phyloP scores from a whole-genome alignment of 2,797 vertebrate species.

The Margarornis squamiger region DNA sequence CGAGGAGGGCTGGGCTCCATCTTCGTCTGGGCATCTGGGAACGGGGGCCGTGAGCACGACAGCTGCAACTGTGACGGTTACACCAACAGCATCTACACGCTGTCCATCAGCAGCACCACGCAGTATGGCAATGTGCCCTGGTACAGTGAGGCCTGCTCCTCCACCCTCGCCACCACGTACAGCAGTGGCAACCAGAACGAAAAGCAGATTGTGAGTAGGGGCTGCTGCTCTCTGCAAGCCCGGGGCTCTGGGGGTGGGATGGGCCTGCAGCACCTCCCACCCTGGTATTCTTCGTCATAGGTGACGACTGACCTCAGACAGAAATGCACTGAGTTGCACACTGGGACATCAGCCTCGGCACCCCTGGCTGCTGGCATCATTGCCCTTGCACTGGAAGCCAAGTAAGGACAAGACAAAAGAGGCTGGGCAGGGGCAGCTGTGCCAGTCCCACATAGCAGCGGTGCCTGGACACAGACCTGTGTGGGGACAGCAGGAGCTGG shows the following conservation, averaged over 20 bases:
- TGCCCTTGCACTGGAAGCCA: conserved; percentile 90
- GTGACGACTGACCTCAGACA: conserved; percentile 96
- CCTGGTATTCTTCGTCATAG: conserved; percentile 42
- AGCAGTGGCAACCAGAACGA: conserved; percentile 95
- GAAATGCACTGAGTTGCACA: conserved; percentile 97
- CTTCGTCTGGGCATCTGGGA: conserved; percentile 97
- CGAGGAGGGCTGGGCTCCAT: conserved; percentile 92
- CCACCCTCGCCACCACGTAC: conserved; percentile 95
- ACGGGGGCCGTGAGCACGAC: conserved; percentile 93
- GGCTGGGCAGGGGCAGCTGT: rapidly evolving
- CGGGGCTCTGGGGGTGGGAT: rapidly evolving
- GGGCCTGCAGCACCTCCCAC: background rate
- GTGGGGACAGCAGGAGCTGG: background rate
- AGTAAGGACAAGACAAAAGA: conserved; percentile 57
- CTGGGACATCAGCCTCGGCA: conserved; percentile 94
- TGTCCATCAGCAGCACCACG: conserved; percentile 97
- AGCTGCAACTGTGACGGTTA: conserved; percentile 99
- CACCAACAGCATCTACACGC: conserved; percentile 98
- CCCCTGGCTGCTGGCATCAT: conserved; percentile 97
- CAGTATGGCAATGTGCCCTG: conserved; percentile 93
- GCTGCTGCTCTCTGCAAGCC: no score
- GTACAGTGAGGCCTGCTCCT: conserved; percentile 99
- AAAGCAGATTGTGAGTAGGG: conserved; percentile 92
- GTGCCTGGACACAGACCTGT: rapidly evolving
- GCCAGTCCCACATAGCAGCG: rapidly evolving